Conservation (phyloP, 2,888 invertebrate genomes). For the Ophion obscuratus region DNA sequence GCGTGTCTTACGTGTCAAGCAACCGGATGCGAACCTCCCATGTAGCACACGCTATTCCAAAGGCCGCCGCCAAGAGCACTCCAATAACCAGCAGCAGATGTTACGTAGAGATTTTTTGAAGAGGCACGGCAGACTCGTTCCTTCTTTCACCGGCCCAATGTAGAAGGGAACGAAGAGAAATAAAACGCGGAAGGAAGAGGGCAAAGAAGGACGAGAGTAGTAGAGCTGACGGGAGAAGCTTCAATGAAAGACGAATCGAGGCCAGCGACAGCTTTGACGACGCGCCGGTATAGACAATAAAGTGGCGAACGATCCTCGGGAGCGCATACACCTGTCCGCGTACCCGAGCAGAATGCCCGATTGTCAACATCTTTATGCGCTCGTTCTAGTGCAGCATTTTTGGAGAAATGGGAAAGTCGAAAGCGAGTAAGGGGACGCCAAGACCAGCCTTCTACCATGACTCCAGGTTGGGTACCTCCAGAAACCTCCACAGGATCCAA, state of each 20-base stretch:
- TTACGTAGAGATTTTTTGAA: constrained; percentile 42
- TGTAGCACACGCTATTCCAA: constrained; percentile 36
- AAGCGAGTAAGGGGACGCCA: not conserved
- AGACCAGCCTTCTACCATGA: not conserved
- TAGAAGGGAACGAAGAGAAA: not conserved
- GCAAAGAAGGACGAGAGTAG: not conserved
- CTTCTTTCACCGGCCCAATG: constrained; percentile 5
- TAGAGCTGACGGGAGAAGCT: constrained; percentile 14
- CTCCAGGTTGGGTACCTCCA: not conserved
- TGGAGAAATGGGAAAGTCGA: constrained; percentile 8
- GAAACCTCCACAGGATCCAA: not conserved
- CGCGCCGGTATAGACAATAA: constrained; percentile 29
- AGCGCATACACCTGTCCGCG: constrained; percentile 33
- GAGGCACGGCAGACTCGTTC: constrained; percentile 1
- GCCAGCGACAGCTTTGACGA: constrained; percentile 29
- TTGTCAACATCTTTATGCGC: constrained; percentile 57
- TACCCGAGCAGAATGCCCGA: constrained; percentile 38
- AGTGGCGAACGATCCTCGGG: constrained; percentile 39
- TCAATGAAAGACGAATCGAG: constrained; percentile 38
- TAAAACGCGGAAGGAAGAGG: not conserved
- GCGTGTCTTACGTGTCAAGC: constrained; percentile 40
- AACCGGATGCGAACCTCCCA: constrained; percentile 32
- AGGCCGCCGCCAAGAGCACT: constrained; percentile 37
- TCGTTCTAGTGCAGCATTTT: constrained; percentile 17
- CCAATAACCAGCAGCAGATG: constrained; percentile 51